Evolutionary conservation across 2,888 invertebrate genomes (phyloP).

Genomic region (Bellardia bayeri): DNA sequence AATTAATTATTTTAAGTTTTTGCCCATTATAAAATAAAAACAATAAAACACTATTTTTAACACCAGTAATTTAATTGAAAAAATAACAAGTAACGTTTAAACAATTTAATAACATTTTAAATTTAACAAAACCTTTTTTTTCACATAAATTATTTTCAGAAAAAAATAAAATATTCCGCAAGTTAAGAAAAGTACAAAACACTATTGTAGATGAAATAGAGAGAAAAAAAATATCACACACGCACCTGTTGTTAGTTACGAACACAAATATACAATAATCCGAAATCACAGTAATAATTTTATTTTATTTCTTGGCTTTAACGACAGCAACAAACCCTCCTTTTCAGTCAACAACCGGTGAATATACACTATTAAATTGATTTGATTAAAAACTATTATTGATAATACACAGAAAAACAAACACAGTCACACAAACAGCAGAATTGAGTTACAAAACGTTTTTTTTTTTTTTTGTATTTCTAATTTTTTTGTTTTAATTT

Average conservation of each 20-base stretch:
- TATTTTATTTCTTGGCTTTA: slow-evolving; percentile 51
- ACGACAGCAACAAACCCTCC: slow-evolving; percentile 30
- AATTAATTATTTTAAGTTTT: slow-evolving; percentile 1
- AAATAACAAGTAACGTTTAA: not conserved
- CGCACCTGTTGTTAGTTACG: slow-evolving; percentile 62
- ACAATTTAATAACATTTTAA: not conserved
- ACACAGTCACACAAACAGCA: slow-evolving; percentile 8
- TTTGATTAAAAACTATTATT: slow-evolving; percentile 56
- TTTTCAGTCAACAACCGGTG: slow-evolving; percentile 47
- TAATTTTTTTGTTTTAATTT: not conserved
- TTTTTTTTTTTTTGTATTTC: slow-evolving; percentile 8
- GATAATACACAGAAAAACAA: slow-evolving; percentile 10
- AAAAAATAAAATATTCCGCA: not conserved
- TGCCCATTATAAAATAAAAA: not conserved
- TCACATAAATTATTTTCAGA: not conserved
- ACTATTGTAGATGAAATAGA: no score
- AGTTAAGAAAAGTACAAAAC: no score
- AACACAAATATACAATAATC: slow-evolving; percentile 48
- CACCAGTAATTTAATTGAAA: not conserved
- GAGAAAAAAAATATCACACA: not conserved
- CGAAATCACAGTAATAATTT: slow-evolving; percentile 44
- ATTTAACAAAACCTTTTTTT: not conserved
- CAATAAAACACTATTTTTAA: not conserved
- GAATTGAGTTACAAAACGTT: slow-evolving; percentile 40
- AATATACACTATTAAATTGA: slow-evolving; percentile 59